A percentile compares a stretch with the other conserved stretches of the same genome.
phyloP scores from a whole-genome alignment of 2,888 invertebrate species.

The Drosophila nr. perissopoda region DNA sequence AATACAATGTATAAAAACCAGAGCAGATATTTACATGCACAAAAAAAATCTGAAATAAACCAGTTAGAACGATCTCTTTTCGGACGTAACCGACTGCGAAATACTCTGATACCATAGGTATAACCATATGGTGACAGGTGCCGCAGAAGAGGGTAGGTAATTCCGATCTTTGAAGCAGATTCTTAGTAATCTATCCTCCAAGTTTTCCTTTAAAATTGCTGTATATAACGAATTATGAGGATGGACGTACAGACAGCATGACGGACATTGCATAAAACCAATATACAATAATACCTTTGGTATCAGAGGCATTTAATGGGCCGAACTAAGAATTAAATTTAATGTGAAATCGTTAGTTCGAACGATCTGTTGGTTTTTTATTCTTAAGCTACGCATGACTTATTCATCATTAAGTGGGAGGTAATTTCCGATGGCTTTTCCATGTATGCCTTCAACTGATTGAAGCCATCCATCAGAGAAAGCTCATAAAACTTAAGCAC shows the following conservation, averaged over 20 bases:
- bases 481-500: conserved; percentile 67
- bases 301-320: not conserved
- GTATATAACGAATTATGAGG: not conserved
- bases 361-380: not conserved
- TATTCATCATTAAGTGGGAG: conserved; percentile 5
- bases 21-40: not conserved
- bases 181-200: not conserved
- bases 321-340: not conserved
- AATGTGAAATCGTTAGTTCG: not conserved
- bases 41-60: not conserved
- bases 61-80: not conserved
- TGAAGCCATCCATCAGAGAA: conserved; percentile 51
- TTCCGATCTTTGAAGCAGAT: not conserved
- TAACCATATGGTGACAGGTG: not conserved
- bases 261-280: not conserved
- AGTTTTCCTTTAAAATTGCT: not conserved
- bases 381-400: not conserved
- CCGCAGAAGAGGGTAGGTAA: not conserved
- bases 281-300: not conserved
- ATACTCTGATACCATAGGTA: not conserved
- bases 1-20: not conserved
- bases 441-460: conserved; percentile 40
- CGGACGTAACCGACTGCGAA: not conserved
- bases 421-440: conserved; percentile 29
- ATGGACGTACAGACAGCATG: too few species aligned